Conservation (phyloP, 2,113 vertebrate species). For the Oncorhynchus clarkii region DNA sequence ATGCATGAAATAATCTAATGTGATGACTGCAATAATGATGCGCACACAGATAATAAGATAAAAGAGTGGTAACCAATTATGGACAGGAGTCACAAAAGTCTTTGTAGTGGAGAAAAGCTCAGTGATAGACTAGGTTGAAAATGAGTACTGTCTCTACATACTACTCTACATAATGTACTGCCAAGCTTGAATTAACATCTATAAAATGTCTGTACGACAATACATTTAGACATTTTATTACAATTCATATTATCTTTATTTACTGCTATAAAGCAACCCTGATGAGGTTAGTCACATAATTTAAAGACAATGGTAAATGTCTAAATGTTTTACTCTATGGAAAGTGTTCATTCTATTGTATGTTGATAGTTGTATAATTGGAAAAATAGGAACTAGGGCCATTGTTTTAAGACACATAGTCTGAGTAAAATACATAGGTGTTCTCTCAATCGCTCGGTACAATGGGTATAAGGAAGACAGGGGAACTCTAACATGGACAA, state of each 20-base stretch:
- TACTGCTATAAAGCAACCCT: not conserved
- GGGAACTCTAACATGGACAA: not conserved
- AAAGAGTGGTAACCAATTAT: slow-evolving; percentile 73
- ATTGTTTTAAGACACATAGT: not conserved
- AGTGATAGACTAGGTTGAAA: slow-evolving; percentile 11
- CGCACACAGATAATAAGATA: slow-evolving; percentile 70
- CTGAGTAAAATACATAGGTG: not conserved
- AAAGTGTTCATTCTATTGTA: not conserved
- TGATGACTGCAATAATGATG: slow-evolving; percentile 74
- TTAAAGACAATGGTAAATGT: slow-evolving; percentile 19
- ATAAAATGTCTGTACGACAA: slow-evolving; percentile 31
- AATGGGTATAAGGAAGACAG: too few species aligned
- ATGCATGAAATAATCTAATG: slow-evolving; percentile 76
- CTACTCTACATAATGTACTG: slow-evolving; percentile 20
- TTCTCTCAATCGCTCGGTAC: not conserved
- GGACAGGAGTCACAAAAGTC: slow-evolving; percentile 63
- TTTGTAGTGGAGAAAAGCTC: slow-evolving; percentile 66
- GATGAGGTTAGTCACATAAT: not conserved
- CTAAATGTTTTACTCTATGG: not conserved
- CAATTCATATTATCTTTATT: not conserved
- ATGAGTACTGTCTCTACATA: slow-evolving; percentile 18
- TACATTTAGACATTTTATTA: too few species aligned
- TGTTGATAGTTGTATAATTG: not conserved
- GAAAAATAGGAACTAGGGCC: not conserved
- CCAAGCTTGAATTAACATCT: slow-evolving; percentile 40